Base-by-base conservation (phyloP, 2,113 vertebrate species). In the Pygoscelis adeliae region DNA sequence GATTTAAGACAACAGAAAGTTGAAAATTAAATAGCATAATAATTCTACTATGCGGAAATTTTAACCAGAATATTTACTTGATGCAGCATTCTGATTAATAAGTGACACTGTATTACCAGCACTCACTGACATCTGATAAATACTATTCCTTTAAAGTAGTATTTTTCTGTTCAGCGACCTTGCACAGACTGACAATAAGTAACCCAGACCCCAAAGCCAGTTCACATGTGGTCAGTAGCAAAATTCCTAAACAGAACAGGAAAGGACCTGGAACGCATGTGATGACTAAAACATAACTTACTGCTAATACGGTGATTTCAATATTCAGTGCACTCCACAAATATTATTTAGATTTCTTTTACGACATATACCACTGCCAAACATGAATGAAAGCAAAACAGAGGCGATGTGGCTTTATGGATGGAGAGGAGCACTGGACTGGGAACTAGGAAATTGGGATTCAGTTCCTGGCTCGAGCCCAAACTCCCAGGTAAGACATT, bases 21-120 rank as follows among this genome's bases (percentile, higher is more conserved):
- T 89, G 73, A 55, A 95, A 96, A 87, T 89, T 67, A 96, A 96
- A 89, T 67, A 91, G 65, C 83, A 84, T 61, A 92, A 12, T 42
- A 89, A 89, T 94, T 87, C 50, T 55, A 87, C 47, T 63, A 78
- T 6, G 13, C 0, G 1, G 83, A 71, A 89, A 27, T 82, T 86
- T 86, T 89, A 89, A 91, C 83, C 89, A 89, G 66, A 92, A 81
- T 38, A 42, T 73, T 77, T 83, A 76, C 46, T 55, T 87, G 71
- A 83, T 49, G 47, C 40, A 72, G 85, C 58, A 69, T 73, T 89
- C 86, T 87, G 72, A 84, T 87, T 83, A 83, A 27, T 80, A 77
- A 93, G 66, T 86, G 83, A 91, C 80, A 59, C 42, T 38, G 59
- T 71, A 50, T 59, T 71, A 95, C 59, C 67, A 82, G 67, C 77